Evolutionary conservation across 1,140 invertebrate genomes (phyloP), one percentile per base, ranked within the genome.

Genomic region (Drosophila hydei): DNA sequence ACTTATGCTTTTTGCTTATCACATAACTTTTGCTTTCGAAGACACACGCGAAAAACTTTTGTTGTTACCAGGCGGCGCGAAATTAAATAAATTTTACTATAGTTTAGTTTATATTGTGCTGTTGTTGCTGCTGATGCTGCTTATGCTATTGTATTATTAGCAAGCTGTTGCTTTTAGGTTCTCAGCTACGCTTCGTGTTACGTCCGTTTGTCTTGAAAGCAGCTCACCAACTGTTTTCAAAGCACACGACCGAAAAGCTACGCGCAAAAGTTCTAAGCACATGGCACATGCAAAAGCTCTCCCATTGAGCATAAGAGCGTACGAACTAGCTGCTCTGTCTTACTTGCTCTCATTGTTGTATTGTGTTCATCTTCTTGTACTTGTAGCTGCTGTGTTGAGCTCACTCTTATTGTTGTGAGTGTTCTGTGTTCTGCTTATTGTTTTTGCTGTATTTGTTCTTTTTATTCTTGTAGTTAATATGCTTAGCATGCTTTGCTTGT

Each of bases 201-300:
- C 83, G 83, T 78, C 81, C 78, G 81, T 62, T 88, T 65, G 56
- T 75, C 64, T 70, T 88, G 81, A 83, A 79, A 68, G 78, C 81
- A 87, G 67, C 81, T 83, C 83, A 58, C 78, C 75, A 88, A 87
- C 78, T 87, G 83, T 69, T 56, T 77, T 80, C 19, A 69, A 70
- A 85, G 79, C 79, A 72, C 68, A 45, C 38, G 42, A 48, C 25
- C 12, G 19, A 67, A 64, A 62, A 72, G 42, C 64, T 18, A 40
- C 55, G 19, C 45, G 33, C 55, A 45, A 87, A 87, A 84, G 81
- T 87, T 84, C 81, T 87, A 80, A 85, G 76, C 72, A 68, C 71
- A 73, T 77, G 69, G 51, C 61, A 33, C 58, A 61, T 56, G 48
- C 56, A 42, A 65, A 71, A 81, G 74, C 80, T 60, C 55, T 19